Evolutionary conservation across 2,888 invertebrate genomes (phyloP).

Genomic region (Apantesis nais): DNA sequence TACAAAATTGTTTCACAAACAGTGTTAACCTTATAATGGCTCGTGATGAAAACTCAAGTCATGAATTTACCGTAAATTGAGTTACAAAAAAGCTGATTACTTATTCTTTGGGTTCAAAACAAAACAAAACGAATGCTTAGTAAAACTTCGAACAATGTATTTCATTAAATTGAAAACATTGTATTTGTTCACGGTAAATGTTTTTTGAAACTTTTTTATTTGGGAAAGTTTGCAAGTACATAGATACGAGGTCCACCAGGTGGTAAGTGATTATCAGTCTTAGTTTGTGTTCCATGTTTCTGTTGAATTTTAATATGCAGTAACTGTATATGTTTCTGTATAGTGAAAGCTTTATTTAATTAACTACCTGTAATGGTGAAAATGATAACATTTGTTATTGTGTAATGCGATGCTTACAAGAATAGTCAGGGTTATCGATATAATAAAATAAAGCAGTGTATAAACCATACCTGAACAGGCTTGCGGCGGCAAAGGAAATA

Average conservation of each 20-base stretch:
- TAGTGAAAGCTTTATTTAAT: too few relatives aligned
- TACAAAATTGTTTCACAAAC: conserved; percentile 16
- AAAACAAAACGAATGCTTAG: conserved; percentile 9
- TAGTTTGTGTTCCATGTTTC: neutral
- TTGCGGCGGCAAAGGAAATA: conserved; percentile 96
- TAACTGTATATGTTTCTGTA: too few relatives aligned
- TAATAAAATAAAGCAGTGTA: neutral
- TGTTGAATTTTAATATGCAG: neutral
- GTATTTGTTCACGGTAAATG: neutral
- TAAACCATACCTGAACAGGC: conserved; percentile 92
- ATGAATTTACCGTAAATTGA: conserved; percentile 16
- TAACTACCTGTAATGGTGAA: neutral
- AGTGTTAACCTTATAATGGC: conserved; percentile 23
- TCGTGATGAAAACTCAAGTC: neutral
- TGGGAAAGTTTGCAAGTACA: neutral
- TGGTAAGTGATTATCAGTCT: neutral
- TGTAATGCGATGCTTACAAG: neutral
- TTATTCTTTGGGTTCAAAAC: neutral
- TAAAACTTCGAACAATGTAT: neutral
- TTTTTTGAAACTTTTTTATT: neutral
- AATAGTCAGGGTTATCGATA: neutral
- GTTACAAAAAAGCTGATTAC: conserved; percentile 2
- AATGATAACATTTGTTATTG: neutral
- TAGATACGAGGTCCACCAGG: neutral
- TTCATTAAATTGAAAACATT: neutral